phyloP scores from a whole-genome alignment of 2,113 vertebrate species.

The Alethe diademata region DNA sequence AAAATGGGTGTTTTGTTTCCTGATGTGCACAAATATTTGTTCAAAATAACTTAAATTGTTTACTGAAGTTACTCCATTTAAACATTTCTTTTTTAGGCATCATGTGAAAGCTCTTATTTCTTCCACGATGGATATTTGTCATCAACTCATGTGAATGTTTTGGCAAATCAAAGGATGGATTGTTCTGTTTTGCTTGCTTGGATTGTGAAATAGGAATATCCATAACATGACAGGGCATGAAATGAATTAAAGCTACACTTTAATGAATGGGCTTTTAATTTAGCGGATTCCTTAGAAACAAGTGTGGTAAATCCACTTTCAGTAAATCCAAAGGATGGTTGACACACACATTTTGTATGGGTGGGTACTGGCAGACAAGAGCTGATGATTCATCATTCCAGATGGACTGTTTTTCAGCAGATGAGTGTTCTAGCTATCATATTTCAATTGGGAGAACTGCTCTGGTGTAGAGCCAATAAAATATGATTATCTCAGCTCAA shows the following conservation, averaged over 20 bases:
- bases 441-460: not conserved
- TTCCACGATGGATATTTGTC: slow-evolving; percentile 47
- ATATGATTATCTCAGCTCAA: not conserved
- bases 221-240: slow-evolving; percentile 39
- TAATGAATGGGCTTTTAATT: slow-evolving; percentile 15
- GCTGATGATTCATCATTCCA: not conserved
- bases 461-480: not conserved
- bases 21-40: slow-evolving; percentile 19
- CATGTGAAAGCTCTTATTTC: slow-evolving; percentile 45
- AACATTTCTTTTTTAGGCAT: slow-evolving; percentile 55
- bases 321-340: not conserved
- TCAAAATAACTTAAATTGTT: slow-evolving; percentile 31
- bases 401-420: not conserved
- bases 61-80: slow-evolving; percentile 19
- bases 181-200: slow-evolving; percentile 51
- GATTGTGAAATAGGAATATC: slow-evolving; percentile 56
- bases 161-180: slow-evolving; percentile 46
- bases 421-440: not conserved
- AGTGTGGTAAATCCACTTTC: not conserved
- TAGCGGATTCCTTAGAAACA: not conserved
- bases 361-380: not conserved
- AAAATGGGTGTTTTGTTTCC: slow-evolving; percentile 1
- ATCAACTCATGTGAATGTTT: slow-evolving; percentile 55
- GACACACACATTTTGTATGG: not conserved
- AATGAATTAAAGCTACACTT: slow-evolving; percentile 37